Percentiles rank a stretch among this genome's conserved stretches.
Conservation (phyloP, 92 coral and sea anemone genomes). For the Galaxea fascicularis region DNA sequence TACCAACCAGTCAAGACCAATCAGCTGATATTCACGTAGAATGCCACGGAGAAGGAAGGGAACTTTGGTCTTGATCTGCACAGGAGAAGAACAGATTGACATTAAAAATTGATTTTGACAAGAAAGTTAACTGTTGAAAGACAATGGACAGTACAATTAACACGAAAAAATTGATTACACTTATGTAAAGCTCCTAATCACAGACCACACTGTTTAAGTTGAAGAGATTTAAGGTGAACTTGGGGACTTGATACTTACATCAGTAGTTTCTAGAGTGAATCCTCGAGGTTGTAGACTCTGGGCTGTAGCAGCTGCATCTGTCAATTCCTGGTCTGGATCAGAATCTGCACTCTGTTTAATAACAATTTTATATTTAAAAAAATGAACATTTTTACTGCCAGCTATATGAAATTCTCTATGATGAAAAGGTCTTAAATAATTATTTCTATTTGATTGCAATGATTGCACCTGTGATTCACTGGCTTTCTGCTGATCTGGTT, state of each 20-base stretch:
- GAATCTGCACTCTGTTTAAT: slow-evolving; percentile 68
- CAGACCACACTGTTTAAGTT: neutral
- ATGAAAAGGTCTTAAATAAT: neutral
- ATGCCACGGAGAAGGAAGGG: slow-evolving; percentile 92
- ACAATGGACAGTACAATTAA: neutral
- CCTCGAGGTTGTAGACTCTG: slow-evolving; percentile 99
- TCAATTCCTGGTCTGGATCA: slow-evolving; percentile 91
- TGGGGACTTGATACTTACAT: slow-evolving; percentile 61
- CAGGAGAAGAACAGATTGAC: neutral
- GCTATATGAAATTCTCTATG: neutral
- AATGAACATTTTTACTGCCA: neutral
- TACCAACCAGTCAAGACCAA: slow-evolving; percentile 96
- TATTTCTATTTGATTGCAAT: neutral
- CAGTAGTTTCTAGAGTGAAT: slow-evolving; percentile 93
- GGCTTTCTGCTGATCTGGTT: slow-evolving; percentile 56
- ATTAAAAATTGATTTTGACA: too few species aligned
- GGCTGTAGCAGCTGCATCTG: slow-evolving; percentile 99
- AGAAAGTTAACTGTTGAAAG: too few species aligned
- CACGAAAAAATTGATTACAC: too few species aligned
- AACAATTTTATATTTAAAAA: neutral
- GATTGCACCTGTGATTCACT: slow-evolving; percentile 38
- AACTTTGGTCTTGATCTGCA: slow-evolving; percentile 88
- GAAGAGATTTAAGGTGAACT: neutral
- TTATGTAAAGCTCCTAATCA: too few species aligned
- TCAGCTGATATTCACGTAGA: slow-evolving; percentile 94